A percentile compares a stretch with the other conserved stretches of the same genome.
Evolutionary conservation across 1,140 invertebrate species (phyloP).

Genomic region (Sycophila sp.): DNA sequence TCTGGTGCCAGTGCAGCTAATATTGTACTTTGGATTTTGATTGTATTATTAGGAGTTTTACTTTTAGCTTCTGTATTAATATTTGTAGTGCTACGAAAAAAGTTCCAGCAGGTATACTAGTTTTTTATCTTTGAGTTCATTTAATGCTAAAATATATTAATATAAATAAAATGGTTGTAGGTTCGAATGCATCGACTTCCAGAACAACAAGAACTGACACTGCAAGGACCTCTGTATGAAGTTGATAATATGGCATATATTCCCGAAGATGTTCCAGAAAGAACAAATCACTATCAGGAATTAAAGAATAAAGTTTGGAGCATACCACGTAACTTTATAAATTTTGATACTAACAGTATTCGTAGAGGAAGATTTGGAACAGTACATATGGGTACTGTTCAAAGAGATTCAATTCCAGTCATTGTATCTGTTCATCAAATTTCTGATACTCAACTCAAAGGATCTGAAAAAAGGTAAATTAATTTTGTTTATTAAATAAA

Average conservation of each 20-base stretch:
- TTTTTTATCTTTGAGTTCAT: background rate
- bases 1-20: conserved; percentile 57
- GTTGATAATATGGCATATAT: conserved; percentile 71
- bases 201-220: conserved; percentile 74
- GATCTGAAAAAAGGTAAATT: conserved; percentile 67
- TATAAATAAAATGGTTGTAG: background rate
- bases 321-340: conserved; percentile 76
- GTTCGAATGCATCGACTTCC: conserved; percentile 58
- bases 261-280: conserved; percentile 75
- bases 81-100: conserved; percentile 70
- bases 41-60: conserved; percentile 70
- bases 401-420: conserved; percentile 65
- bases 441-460: conserved; percentile 71
- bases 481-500: background rate
- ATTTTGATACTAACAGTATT: conserved; percentile 74
- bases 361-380: conserved; percentile 81
- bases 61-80: conserved; percentile 70
- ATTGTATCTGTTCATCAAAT: conserved; percentile 64
- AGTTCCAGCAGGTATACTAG: conserved; percentile 55
- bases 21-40: conserved; percentile 70
- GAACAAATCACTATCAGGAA: conserved; percentile 76
- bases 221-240: conserved; percentile 75
- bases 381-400: conserved; percentile 74
- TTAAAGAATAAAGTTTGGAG: conserved; percentile 79
- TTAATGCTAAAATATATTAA: background rate